Evolutionary conservation across 2,113 vertebrate genomes (phyloP), one percentile per base, ranked within the genome.

Genomic region (Cyanoramphus novaezelandiae): DNA sequence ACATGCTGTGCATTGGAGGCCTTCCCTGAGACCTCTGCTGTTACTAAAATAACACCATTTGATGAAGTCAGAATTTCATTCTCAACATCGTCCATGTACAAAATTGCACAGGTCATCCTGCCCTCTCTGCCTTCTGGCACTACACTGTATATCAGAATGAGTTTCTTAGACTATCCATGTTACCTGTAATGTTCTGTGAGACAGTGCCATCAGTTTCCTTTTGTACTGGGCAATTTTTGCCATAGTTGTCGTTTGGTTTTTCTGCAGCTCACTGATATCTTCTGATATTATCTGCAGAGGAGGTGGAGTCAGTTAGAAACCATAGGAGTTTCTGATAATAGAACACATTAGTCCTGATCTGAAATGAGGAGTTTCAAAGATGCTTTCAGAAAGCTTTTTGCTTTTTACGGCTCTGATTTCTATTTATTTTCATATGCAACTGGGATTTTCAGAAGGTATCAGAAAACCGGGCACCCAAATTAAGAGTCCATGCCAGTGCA

Each of bases 181-280:
- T 98, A 99, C 99, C 99, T 99, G 99, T 89, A 99, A 97, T 1
- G 99, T 99, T 90, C 99, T 96, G 77, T 99, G 99, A 8, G 99
- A 99, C 59, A 99, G 98, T 6, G 99, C 99, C 99, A 99, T 99
- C 93, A 99, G 97, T 79, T 99, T 99, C 97, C 99, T 98, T 97
- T 99, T 99, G 95, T 99, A 99, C 55, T 99, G 99, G 20, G 99
- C 99, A 37, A 99, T 99, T 97, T 99, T 99, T 72, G 99, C 99
- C 97, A 99, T 98, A 3, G 99, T 99, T 52, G 99, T 99, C 0
- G 99, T 99, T 96, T 99, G 99, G 97, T 99, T 99, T 98, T 99
- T 99, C 97, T 99, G 99, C 79, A 99, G 98, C 65, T 99, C 99
- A 53, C 99, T 99, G 95, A 99, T 99, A 97, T 99, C 99, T 96